Base-by-base conservation (phyloP, 2,888 invertebrate genomes). In the Frankliniella intonsa region DNA sequence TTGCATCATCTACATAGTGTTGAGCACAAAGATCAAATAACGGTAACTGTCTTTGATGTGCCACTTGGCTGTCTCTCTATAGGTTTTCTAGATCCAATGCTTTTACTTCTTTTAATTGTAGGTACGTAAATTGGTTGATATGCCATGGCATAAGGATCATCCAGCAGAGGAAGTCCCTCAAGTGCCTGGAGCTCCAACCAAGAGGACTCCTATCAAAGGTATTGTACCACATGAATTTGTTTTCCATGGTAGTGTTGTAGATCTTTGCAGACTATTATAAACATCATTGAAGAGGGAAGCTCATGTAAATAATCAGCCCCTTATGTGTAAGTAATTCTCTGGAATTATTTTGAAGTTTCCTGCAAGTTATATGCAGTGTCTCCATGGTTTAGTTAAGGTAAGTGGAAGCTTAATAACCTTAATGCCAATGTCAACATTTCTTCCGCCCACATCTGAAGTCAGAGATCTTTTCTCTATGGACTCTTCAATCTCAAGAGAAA, bases 181-280 rank as follows among this genome's bases (percentile, higher is more conserved):
- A 86, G 91, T 90, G 87, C 92, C 94, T 19, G 91, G 92, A 82
- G 93, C 93, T 12, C 92, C 94, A 38, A 91, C 91, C 81, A 95
- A 95, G 89, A 90, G 95, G 84, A 92, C 94, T 11, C 95, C 95
- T 25, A 95, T 96, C 82, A 92, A 94, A 90, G 94, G 94, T 94
- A 90, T 86, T 82, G 65, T 82, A 25, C 11, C 10, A 25, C 25
- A 76, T 82, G 19, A 11, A 82, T 22, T 22, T 12, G 10, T 25
- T 76, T 82, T 83, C 25, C 14, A 83, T 49, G 81, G 80, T 82
- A 82, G 81, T 80, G 80, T 11, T 76, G 49, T 81, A 79, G 81
- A 79, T 82, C 82, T 65, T 50, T 25, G 49, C 69, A 83, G 69
- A 79, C 62, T 65, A 22, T 49, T 50, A 51, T 38, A 22, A 38